Conservation (phyloP, 1,140 invertebrate species). For the Nasonia giraulti region DNA sequence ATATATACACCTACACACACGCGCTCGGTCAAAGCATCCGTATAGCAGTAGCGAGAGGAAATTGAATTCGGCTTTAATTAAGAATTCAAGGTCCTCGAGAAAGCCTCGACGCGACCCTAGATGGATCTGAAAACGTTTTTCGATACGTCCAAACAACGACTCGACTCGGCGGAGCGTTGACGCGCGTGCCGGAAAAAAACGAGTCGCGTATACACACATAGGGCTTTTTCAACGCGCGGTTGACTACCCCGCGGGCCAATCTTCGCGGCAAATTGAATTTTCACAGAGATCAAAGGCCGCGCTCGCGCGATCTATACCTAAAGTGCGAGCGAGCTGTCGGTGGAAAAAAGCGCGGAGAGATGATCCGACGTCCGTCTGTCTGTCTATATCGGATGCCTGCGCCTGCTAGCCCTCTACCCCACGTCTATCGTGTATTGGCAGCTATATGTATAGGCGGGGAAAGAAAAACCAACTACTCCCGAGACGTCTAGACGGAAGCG, state of each 20-base stretch:
- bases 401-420: background rate
- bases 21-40: conserved; percentile 36
- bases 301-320: conserved; percentile 8
- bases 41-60: conserved; percentile 48
- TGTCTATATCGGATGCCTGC: conserved; percentile 8
- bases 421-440: background rate
- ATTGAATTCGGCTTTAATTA: conserved; percentile 66
- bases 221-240: conserved; percentile 57
- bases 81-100: conserved; percentile 29
- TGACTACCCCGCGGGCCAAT: conserved; percentile 68
- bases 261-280: conserved; percentile 72
- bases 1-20: background rate
- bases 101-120: background rate
- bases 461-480: conserved; percentile 8
- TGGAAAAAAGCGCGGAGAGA: conserved; percentile 5
- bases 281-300: conserved; percentile 67
- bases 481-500: conserved; percentile 51
- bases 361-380: background rate
- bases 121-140: conserved; percentile 55
- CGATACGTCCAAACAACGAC: conserved; percentile 47
- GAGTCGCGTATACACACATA: background rate
- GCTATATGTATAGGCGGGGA: background rate
- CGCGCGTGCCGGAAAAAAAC: background rate
- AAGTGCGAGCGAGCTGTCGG: too few relatives aligned
- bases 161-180: background rate